Evolutionary conservation across 2,888 invertebrate species (phyloP).

Genomic region (Formica aserva): DNA sequence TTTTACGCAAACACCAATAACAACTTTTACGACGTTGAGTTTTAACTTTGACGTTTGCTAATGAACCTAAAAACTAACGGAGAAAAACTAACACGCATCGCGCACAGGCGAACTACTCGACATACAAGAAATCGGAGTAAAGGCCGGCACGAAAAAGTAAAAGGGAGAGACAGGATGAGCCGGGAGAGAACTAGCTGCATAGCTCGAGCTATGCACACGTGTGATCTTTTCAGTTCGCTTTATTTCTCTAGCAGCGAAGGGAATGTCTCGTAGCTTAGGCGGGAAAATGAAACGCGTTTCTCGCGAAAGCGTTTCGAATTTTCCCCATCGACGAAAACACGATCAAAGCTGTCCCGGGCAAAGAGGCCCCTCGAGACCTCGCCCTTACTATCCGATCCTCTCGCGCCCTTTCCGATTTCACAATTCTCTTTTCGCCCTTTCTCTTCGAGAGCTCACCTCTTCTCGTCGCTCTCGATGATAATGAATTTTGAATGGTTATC

Average conservation of each 20-base stretch:
- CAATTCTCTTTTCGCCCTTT: neutral
- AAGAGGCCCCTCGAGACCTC: slow-evolving; percentile 59
- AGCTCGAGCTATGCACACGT: neutral
- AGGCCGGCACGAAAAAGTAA: neutral
- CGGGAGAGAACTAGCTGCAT: slow-evolving; percentile 12
- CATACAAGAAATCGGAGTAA: slow-evolving; percentile 48
- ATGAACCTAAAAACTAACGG: slow-evolving; percentile 43
- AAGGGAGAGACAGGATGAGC: neutral
- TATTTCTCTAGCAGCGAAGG: slow-evolving; percentile 17
- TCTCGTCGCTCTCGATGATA: slow-evolving; percentile 2
- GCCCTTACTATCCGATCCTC: slow-evolving; percentile 40
- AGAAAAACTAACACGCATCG: slow-evolving; percentile 45
- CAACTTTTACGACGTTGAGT: slow-evolving; percentile 49
- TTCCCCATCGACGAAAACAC: slow-evolving; percentile 65
- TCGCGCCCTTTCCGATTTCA: slow-evolving; percentile 21
- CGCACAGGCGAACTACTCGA: slow-evolving; percentile 1
- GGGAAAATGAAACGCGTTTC: slow-evolving; percentile 66
- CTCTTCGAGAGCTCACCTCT: neutral
- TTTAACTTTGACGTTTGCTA: slow-evolving; percentile 53
- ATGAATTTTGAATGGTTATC: slow-evolving; percentile 33
- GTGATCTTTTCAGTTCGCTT: slow-evolving; percentile 18
- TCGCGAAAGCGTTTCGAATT: slow-evolving; percentile 64
- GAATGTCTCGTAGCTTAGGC: slow-evolving; percentile 51
- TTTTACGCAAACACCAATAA: slow-evolving; percentile 42
- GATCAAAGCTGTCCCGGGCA: slow-evolving; percentile 68